Evolutionary conservation across 1,140 invertebrate genomes (phyloP), one percentile per base, ranked within the genome.

Genomic region (Pogonomyrmex barbatus): DNA sequence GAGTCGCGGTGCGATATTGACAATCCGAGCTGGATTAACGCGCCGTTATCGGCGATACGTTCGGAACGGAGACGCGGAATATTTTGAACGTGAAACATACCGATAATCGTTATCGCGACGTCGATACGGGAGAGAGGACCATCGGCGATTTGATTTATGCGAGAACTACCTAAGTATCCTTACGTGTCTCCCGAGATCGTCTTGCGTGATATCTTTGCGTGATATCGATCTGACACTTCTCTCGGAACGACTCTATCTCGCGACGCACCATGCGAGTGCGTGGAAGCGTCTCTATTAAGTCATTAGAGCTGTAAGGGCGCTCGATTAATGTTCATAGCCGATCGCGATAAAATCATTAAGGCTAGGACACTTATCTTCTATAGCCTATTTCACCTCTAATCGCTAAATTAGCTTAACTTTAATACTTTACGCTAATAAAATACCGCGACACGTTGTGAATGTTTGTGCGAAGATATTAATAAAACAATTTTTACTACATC

Each of bases 61-160:
- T 81, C 4, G 45, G n/a, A 60, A 39, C 39, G 56, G 14, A 17
- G 10, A 33, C 6, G 36, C 3, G 47, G 71, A 90, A 88, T 89
- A 83, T 65, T 82, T 89, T 6, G 0, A 85, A 90, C 67, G 47
- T 88, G 88, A 88, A 76, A 58, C 77, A 24, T 24, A 88, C 65
- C 86, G 79, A 88, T 88, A 88, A 87, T 88, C 47, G 39, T 90
- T 91, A 87, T 91, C 83, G 45, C 52, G 62, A 50, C 36, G 42
- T 58, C 39, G 56, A 60, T 85, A 85, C 39, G 52, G 60, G 8
- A n/a, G 47, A 79, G 42, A 63, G 14, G 30, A 30, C 2, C 8
- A 24, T n/a, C 12, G 14, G 68, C 12, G 39, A 24, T 70, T 24
- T 47, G 56, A 75, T 70, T 82, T 73, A 70, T 65, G 30, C 8